Base-by-base conservation (phyloP, 2,113 vertebrate species). In the Phoxinus phoxinus region DNA sequence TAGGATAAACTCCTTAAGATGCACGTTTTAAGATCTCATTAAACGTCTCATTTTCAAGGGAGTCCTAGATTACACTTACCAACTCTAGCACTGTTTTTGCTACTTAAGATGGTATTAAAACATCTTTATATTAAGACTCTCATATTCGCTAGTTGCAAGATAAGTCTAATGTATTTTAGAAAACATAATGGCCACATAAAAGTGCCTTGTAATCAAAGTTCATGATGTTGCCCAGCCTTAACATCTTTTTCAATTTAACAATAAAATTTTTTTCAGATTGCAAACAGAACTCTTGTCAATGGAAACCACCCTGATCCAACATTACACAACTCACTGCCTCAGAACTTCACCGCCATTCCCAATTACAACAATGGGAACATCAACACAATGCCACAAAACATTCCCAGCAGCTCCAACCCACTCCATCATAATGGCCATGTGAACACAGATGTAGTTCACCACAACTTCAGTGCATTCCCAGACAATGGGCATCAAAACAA, bases 401-500 rank as follows among this genome's bases (percentile, higher is more conserved):
- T 84, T 46, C 67, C 3, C 17, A 15, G 32, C 37, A 86, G 71
- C 81, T 19, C 71, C 30, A 86, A 81, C 81, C 35, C 71, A n/a
- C 37, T 51, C 25, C 80, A 3, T 8, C 53, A 25, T 51, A 87
- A 90, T 73, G 48, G 76, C n/a, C 51, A 74, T 74, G 82, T n/a
- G 5, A 87, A 85, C 89, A 61, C 85, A 0, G 27, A 87, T 85
- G 82, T 80, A n/a, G 84, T 65, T 6, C 89, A 2, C 0, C 48
- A 59, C 21, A 85, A 79, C 77, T 81, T 89, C 84, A 91, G 87
- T 76, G 72, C 87, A 73, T 46, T 78, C 72, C 80, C 17, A 19
- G 88, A 87, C 83, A 85, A 90, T 85, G 83, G 78, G 3, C 53
- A 88, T 89, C 88, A 86, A 12, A 92, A 91, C 69, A 53, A 11